Evolutionary conservation across 2,797 vertebrate genomes (phyloP).

Genomic region (Hoplostethus mediterraneus): DNA sequence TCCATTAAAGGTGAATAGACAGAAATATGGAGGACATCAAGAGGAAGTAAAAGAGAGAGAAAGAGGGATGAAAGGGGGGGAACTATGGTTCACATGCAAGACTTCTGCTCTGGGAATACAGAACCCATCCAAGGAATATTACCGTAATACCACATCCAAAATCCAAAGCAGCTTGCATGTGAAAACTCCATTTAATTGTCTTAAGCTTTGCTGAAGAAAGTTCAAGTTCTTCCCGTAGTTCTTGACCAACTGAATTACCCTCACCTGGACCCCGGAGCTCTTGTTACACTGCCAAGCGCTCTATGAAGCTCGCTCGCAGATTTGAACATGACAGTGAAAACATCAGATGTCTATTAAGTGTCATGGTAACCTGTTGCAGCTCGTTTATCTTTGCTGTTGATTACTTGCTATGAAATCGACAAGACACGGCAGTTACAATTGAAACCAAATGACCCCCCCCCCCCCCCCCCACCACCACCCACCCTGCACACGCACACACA

Average conservation of each 20-base stretch:
- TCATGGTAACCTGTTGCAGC: constrained; percentile 47
- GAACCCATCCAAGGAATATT: constrained; percentile 8
- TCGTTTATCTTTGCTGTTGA: constrained; percentile 49
- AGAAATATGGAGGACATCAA: background rate
- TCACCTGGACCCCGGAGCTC: constrained; percentile 35
- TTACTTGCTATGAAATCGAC: constrained; percentile 55
- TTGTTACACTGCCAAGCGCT: constrained; percentile 32
- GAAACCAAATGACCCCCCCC: constrained; percentile 71
- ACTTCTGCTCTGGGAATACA: constrained; percentile 8
- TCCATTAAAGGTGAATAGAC: constrained; percentile 52
- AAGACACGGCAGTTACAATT: constrained; percentile 74
- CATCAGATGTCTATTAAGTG: constrained; percentile 42
- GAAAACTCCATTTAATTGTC: constrained; percentile 14
- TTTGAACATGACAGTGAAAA: constrained; percentile 39
- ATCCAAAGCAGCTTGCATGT: constrained; percentile 38
- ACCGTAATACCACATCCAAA: constrained; percentile 16
- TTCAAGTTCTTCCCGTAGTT: background rate
- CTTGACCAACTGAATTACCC: constrained; percentile 51
- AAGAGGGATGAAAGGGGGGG: background rate
- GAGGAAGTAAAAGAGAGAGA: background rate
- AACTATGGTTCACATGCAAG: constrained; percentile 18
- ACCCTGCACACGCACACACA: constrained; percentile 1
- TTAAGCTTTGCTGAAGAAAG: background rate
- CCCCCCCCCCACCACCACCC: no score
- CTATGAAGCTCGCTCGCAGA: constrained; percentile 16